Base-by-base conservation (phyloP, 2,113 vertebrate genomes). In the Chitala chitala region DNA sequence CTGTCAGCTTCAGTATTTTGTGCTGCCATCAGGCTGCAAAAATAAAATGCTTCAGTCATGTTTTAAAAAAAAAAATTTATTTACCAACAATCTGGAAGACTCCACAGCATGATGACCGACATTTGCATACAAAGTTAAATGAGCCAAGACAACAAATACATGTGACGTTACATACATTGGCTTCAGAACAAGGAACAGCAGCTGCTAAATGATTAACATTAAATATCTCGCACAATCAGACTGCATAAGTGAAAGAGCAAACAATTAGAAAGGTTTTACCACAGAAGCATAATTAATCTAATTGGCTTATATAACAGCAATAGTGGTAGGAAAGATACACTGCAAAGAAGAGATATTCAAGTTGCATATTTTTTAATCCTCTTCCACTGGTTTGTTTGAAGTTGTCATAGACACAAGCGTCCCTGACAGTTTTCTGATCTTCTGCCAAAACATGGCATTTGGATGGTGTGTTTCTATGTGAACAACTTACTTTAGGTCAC, bases 171-270 rank as follows among this genome's bases (percentile, higher is more conserved):
- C 85, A 85, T 70, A 74, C 81, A 81, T 82, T 76, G 81, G 75
- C 72, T 72, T 86, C 80, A 84, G 80, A 79, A 86, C 77, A 84
- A 69, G 50, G 71, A 73, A 73, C 73, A 74, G 81, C 81, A 86
- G 86, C 77, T 79, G 66, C 78, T 84, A 80, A 26, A 83, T 81
- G 73, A 80, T 78, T 79, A 69, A 44, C 84, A 77, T 84, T 89
- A 90, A 91, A 90, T 88, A 91, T 80, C 83, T 81, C 80, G 89
- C 84, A 83, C 54, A 24, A 75, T 64, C 56, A 68, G 48, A 73
- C 53, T 58, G 85, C 80, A 83, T 84, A 85, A 78, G 68, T 84
- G 73, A 78, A 75, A 78, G 83, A 78, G 83, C 77, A 74, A 79
- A 53, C 51, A 44, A 76, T 77, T 72, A 77, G 68, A 80, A 48